Evolutionary conservation across 2,888 invertebrate genomes (phyloP).

Genomic region (Arctia plantaginis): DNA sequence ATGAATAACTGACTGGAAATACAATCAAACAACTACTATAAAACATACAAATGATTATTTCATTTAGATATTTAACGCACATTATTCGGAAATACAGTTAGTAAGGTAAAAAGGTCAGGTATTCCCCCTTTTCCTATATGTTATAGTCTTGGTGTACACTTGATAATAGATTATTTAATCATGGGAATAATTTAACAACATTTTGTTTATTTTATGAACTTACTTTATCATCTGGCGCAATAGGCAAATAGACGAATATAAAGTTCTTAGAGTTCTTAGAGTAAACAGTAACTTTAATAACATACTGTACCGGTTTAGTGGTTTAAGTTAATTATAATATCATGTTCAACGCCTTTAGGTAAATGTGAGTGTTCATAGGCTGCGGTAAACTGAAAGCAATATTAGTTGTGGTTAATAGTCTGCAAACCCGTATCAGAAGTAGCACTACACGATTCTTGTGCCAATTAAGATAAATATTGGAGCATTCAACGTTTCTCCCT

Average conservation of each 20-base stretch:
- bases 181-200: background rate
- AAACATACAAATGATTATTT: too few species aligned
- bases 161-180: background rate
- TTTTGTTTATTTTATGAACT: background rate
- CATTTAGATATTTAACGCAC: background rate
- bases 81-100: background rate
- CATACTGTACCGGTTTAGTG: background rate
- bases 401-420: slow-evolving; percentile 1
- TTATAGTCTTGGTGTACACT: background rate
- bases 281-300: background rate
- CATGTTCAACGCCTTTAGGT: slow-evolving; percentile 1
- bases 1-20: too few species aligned
- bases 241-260: background rate
- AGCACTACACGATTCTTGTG: background rate
- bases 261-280: background rate
- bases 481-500: background rate
- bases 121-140: background rate
- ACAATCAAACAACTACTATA: too few species aligned
- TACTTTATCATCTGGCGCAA: background rate
- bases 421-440: background rate
- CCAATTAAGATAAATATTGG: background rate
- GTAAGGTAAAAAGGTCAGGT: background rate
- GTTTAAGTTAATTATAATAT: slow-evolving; percentile 1
- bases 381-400: background rate
- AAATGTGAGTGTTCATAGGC: background rate